A percentile compares a stretch with the other conserved stretches of the same genome.
phyloP scores from a whole-genome alignment of 2,888 invertebrate genomes.

The Leptopterna dolabrata region DNA sequence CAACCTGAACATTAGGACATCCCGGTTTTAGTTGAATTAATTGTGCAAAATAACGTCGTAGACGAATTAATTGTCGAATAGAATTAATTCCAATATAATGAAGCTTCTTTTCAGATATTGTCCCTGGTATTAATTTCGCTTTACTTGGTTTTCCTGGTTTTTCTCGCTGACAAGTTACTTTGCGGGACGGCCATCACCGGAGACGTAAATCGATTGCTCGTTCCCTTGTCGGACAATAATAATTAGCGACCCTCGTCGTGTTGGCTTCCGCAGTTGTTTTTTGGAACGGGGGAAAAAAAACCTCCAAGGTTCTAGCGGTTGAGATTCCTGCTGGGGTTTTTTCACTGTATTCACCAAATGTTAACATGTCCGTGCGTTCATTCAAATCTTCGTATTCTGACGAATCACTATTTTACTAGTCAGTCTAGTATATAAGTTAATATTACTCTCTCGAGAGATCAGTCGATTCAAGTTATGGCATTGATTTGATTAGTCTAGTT shows the following conservation, averaged over 20 bases:
- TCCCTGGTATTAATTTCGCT: neutral
- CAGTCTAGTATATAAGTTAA: too few relatives aligned
- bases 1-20: too few relatives aligned
- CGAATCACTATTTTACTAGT: too few relatives aligned
- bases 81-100: too few relatives aligned
- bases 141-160: neutral
- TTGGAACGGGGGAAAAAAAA: neutral
- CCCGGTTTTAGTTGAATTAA: too few relatives aligned
- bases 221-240: neutral
- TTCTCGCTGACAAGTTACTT: neutral
- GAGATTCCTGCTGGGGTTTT: neutral
- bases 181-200: neutral
- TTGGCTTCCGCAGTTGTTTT: neutral
- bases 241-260: slow-evolving; percentile 5
- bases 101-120: too few relatives aligned
- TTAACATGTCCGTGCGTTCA: neutral
- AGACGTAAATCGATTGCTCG: neutral
- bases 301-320: neutral
- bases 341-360: neutral
- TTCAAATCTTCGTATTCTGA: neutral
- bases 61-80: too few relatives aligned
- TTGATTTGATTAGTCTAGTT: too few relatives aligned
- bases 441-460: too few relatives aligned
- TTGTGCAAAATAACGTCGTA: too few relatives aligned
- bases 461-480: too few relatives aligned